These are phyloP conservation scores for Fratercula arctica DNA, from an alignment of 2,797 vertebrate genomes.

Conservation along the genomic window DNA sequence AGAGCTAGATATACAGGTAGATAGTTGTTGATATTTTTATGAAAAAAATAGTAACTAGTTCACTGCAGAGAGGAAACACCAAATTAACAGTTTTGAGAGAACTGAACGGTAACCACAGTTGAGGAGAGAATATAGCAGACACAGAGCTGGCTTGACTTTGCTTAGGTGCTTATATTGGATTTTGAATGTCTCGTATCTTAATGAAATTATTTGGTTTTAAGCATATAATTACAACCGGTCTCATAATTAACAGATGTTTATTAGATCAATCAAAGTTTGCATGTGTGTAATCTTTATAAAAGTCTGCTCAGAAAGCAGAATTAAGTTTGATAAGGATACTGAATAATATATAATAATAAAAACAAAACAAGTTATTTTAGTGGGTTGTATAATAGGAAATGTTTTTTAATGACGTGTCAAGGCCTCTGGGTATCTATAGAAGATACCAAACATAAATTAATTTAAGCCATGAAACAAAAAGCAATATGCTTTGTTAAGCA, in stretches of 20 bases:
- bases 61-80: background rate
- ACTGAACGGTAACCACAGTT: rapidly evolving
- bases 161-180: background rate
- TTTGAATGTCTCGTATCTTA: background rate
- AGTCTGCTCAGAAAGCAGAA: background rate
- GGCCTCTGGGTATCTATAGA: background rate
- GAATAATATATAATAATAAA: background rate
- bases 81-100: background rate
- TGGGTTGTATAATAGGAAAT: background rate
- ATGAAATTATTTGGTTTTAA: background rate
- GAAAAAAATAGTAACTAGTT: background rate
- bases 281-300: background rate
- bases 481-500: background rate
- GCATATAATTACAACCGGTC: background rate
- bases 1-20: background rate
- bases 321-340: background rate
- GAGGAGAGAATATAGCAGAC: background rate
- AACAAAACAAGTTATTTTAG: background rate
- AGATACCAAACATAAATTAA: background rate
- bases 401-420: background rate
- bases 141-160: background rate
- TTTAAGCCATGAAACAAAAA: background rate
- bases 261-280: background rate
- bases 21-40: background rate
- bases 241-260: background rate